Evolutionary conservation across 2,888 invertebrate genomes (phyloP).

Genomic region (Patella ulyssiponensis): DNA sequence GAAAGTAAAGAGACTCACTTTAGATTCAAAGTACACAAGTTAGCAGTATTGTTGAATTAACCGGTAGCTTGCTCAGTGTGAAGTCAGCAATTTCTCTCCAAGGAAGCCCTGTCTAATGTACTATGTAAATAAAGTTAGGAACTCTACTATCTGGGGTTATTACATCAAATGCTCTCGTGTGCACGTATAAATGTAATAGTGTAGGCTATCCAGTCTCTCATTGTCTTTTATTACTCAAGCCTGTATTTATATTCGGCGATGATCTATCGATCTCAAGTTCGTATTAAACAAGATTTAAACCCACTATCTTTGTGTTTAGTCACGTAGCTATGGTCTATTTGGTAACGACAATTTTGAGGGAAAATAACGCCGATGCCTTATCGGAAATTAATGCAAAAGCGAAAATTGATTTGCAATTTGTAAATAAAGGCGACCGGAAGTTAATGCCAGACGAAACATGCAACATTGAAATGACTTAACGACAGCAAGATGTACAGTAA

Average conservation of each 20-base stretch:
- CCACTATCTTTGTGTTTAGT: constrained; percentile 1
- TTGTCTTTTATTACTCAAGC: background rate
- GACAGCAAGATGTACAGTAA: background rate
- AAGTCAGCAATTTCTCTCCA: too few species aligned
- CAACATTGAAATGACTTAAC: background rate
- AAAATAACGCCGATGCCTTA: background rate
- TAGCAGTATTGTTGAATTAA: too few species aligned
- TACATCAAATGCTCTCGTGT: background rate
- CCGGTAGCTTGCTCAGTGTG: too few species aligned
- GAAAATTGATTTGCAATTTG: constrained; percentile 10
- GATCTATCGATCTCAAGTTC: constrained; percentile 4
- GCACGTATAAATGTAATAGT: background rate
- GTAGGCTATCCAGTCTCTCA: background rate
- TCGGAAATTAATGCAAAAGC: constrained; percentile 9
- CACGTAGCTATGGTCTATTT: constrained; percentile 11
- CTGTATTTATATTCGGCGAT: constrained; percentile 5
- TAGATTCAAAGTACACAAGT: too few species aligned
- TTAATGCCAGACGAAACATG: background rate
- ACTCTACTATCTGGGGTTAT: too few species aligned
- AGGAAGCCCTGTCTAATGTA: too few species aligned
- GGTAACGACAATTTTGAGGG: background rate
- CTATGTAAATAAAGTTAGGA: too few species aligned
- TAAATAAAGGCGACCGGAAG: constrained; percentile 1
- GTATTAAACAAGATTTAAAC: background rate
- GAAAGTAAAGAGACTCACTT: too few species aligned